phyloP scores from a whole-genome alignment of 2,113 vertebrate genomes.

The Parus major region DNA sequence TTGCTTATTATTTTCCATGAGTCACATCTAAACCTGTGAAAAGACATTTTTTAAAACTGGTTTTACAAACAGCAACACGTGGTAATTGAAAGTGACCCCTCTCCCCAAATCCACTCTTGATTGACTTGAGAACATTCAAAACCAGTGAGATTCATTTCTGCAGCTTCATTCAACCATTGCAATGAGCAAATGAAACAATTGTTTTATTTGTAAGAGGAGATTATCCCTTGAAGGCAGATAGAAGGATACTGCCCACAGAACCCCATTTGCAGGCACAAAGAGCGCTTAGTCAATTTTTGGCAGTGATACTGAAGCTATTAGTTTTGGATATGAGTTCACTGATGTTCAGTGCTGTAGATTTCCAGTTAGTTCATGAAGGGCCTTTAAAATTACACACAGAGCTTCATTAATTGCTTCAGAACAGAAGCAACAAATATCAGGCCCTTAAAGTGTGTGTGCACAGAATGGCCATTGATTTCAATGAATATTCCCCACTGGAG shows the following conservation, averaged over 20 bases:
- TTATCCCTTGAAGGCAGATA: slow-evolving; percentile 63
- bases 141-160: slow-evolving; percentile 29
- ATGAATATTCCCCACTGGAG: not conserved
- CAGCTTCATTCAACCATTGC: slow-evolving; percentile 44
- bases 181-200: slow-evolving; percentile 55
- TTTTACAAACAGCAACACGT: not conserved
- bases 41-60: not conserved
- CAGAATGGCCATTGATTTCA: slow-evolving; percentile 47
- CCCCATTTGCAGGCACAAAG: slow-evolving; percentile 50
- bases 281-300: slow-evolving; percentile 53
- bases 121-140: slow-evolving; percentile 26
- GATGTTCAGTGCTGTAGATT: slow-evolving; percentile 49
- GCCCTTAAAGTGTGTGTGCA: not conserved
- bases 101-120: not conserved
- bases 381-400: slow-evolving; percentile 63
- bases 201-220: slow-evolving; percentile 66
- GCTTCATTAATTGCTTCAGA: slow-evolving; percentile 61
- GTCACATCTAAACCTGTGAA: not conserved
- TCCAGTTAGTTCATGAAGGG: slow-evolving; percentile 55
- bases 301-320: slow-evolving; percentile 49
- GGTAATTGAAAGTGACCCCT: not conserved
- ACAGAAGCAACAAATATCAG: slow-evolving; percentile 35
- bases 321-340: slow-evolving; percentile 57
- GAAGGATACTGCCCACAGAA: slow-evolving; percentile 55
- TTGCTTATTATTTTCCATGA: not conserved